Evolutionary conservation across 1,140 invertebrate species (phyloP).

Genomic region (Papilio polyxenes): DNA sequence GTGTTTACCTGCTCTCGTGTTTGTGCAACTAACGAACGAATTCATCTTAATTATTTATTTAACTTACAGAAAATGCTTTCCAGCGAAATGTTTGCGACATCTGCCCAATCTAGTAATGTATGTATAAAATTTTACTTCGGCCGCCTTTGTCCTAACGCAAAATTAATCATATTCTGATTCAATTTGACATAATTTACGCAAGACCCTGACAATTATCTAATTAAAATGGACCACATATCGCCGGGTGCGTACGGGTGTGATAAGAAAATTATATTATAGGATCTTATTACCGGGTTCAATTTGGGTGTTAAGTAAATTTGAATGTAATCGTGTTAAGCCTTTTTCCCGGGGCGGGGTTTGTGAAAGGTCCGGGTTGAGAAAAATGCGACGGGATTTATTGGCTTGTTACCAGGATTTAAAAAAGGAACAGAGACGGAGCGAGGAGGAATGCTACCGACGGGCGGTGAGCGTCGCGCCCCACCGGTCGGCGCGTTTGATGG

Average conservation of each 20-base stretch:
- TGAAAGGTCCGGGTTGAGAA: conserved; percentile 54
- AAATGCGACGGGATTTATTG: conserved; percentile 78
- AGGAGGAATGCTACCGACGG: conserved; percentile 54
- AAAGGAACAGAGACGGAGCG: conserved; percentile 68
- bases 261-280: conserved; percentile 74
- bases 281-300: conserved; percentile 75
- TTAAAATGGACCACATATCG: conserved; percentile 63
- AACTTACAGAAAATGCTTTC: conserved; percentile 36
- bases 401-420: conserved; percentile 79
- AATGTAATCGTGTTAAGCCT: conserved; percentile 77
- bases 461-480: conserved; percentile 46
- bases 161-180: conserved; percentile 73
- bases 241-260: conserved; percentile 50
- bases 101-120: conserved; percentile 62
- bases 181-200: conserved; percentile 73
- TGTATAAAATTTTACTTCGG: conserved; percentile 43
- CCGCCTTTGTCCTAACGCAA: conserved; percentile 62
- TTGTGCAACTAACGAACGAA: conserved; percentile 68
- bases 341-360: conserved; percentile 62
- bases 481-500: conserved; percentile 65
- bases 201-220: conserved; percentile 68
- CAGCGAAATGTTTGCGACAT: conserved; percentile 29
- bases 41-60: conserved; percentile 61
- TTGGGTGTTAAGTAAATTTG: conserved; percentile 80
- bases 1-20: conserved; percentile 66